phyloP scores from a whole-genome alignment of 2,797 vertebrate genomes.

The Telmatherina bonti region DNA sequence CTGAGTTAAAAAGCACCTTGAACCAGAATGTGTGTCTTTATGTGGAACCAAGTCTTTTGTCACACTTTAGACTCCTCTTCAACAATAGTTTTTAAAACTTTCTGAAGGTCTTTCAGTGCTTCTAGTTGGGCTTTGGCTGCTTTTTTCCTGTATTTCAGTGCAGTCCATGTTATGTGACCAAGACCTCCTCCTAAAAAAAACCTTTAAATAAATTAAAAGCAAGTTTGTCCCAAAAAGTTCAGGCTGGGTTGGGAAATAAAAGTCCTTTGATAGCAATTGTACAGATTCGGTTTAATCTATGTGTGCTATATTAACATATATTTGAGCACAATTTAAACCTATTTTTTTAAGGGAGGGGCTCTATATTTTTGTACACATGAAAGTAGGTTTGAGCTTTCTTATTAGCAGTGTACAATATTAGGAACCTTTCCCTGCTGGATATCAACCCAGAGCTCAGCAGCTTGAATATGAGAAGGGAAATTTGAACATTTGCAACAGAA shows the following conservation, averaged over 20 bases:
- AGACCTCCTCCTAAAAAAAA: not conserved
- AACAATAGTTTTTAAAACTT: no score
- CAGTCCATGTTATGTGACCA: not conserved
- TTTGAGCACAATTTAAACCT: not conserved
- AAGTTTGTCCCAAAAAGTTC: not conserved
- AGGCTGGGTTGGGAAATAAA: not conserved
- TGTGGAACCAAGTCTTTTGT: no score
- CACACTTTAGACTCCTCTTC: no score
- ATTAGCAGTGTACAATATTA: slow-evolving; percentile 73
- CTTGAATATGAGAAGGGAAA: slow-evolving; percentile 16
- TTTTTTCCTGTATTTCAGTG: not conserved
- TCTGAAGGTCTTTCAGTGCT: no score
- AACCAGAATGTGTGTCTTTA: no score
- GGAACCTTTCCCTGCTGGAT: slow-evolving; percentile 39
- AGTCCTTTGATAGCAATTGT: not conserved
- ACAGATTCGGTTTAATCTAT: not conserved
- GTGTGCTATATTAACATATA: not conserved
- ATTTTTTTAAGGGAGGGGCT: not conserved
- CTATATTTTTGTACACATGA: slow-evolving; percentile 55
- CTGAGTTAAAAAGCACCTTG: no score
- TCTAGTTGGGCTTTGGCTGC: not conserved
- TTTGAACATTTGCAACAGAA: slow-evolving; percentile 30
- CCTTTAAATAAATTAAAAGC: not conserved
- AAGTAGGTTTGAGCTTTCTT: slow-evolving; percentile 79
- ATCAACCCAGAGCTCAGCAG: not conserved